Conservation (phyloP, 1,140 invertebrate species). For the Zaprionus ghesquierei region DNA sequence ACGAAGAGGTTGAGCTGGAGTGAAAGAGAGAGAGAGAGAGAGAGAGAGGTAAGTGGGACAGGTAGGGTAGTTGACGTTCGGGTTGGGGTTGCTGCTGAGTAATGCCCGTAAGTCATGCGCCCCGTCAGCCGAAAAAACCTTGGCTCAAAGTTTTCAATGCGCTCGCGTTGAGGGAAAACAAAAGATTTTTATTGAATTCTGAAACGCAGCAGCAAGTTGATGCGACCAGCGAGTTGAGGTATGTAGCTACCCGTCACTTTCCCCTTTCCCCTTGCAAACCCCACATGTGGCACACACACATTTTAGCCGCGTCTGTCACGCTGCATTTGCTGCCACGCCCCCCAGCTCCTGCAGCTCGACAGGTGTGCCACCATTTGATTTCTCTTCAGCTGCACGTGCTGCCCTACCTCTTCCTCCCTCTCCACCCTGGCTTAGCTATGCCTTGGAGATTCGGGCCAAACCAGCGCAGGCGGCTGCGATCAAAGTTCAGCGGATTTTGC, state of each 20-base stretch:
- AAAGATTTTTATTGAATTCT: constrained; percentile 80
- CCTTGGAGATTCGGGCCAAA: constrained; percentile 5
- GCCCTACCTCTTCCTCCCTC: neutral
- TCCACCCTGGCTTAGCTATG: neutral
- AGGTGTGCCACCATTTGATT: constrained; percentile 35
- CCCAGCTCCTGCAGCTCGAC: neutral
- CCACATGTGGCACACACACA: constrained; percentile 29
- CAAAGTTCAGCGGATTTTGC: constrained; percentile 65
- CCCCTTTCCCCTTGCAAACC: neutral
- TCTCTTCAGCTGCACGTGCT: constrained; percentile 38
- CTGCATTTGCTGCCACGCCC: constrained; percentile 48
- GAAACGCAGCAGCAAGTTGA: constrained; percentile 56
- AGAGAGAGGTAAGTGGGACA: neutral
- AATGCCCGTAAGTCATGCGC: constrained; percentile 59
- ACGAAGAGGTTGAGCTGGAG: neutral
- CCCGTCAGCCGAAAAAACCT: constrained; percentile 60
- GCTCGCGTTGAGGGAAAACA: constrained; percentile 57
- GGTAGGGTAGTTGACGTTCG: neutral
- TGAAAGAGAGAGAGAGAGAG: neutral
- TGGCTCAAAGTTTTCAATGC: constrained; percentile 77
- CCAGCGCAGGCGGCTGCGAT: constrained; percentile 44
- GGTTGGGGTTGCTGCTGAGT: neutral
- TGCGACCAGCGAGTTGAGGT: neutral
- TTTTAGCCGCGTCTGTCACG: constrained; percentile 70
- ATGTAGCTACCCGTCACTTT: neutral